Percentiles rank a stretch among this genome's conserved stretches.
These are phyloP conservation scores for Platysteira castanea DNA, from an alignment of 2,113 vertebrate species.

Conservation along the genomic window DNA sequence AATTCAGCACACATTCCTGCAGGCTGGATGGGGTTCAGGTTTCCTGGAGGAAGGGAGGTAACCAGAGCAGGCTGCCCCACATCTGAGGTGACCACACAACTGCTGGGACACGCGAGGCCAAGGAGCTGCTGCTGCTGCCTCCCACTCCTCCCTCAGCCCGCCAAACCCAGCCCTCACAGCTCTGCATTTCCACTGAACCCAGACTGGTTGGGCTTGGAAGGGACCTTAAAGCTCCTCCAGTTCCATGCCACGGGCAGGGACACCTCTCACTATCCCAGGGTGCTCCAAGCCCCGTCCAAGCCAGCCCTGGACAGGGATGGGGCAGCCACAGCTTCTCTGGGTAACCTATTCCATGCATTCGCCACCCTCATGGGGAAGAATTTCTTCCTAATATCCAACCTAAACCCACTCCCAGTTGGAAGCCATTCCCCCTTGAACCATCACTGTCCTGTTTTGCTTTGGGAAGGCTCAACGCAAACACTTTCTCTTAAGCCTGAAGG, in stretches of 20 bases:
- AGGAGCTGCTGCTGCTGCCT: not conserved
- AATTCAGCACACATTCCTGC: not conserved
- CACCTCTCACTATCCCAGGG: fast-evolving
- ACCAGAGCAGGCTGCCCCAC: not conserved
- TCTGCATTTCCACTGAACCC: not conserved
- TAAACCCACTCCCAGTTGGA: not conserved
- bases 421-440: not conserved
- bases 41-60: not conserved
- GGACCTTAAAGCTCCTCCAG: not conserved
- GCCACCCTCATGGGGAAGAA: not conserved
- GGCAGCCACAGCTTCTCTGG: not conserved
- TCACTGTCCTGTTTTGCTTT: not conserved
- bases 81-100: not conserved
- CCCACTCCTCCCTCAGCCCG: not conserved
- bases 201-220: not conserved
- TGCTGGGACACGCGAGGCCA: not conserved
- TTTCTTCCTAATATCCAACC: not conserved
- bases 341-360: not conserved
- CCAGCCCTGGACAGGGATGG: not conserved
- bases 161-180: not conserved
- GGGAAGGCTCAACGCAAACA: not conserved
- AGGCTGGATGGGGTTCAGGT: not conserved
- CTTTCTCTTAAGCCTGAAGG: not conserved
- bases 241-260: not conserved
- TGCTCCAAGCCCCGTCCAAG: fast-evolving